Evolutionary conservation across 2,113 vertebrate species (phyloP).

Genomic region (Cynopterus brachyotis): DNA sequence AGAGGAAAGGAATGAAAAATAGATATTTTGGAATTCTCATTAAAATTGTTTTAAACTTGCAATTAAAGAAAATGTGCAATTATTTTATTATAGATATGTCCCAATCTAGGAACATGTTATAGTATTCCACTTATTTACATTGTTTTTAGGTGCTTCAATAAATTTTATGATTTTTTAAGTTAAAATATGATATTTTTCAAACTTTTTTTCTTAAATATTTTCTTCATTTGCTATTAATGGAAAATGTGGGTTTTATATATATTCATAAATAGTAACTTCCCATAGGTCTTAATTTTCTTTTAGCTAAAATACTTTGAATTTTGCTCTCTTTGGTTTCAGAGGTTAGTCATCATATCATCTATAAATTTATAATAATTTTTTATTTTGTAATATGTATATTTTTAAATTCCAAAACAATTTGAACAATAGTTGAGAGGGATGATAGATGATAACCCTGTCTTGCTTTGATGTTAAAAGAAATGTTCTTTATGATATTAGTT

Average conservation of each 20-base stretch:
- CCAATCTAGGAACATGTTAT: background rate
- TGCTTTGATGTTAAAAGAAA: background rate
- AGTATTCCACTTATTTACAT: background rate
- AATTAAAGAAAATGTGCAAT: background rate
- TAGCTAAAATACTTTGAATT: background rate
- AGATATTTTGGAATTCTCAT: background rate
- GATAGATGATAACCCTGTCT: background rate
- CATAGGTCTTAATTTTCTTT: background rate
- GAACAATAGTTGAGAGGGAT: background rate
- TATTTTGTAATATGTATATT: background rate
- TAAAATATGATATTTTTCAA: background rate
- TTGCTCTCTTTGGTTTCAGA: background rate
- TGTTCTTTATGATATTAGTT: background rate
- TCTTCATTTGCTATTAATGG: background rate
- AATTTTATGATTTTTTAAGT: background rate
- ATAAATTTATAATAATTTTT: too few species aligned
- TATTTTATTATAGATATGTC: background rate
- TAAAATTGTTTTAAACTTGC: background rate
- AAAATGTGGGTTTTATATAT: background rate
- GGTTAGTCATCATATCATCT: background rate
- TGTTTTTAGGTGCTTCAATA: background rate
- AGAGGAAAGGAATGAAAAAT: background rate
- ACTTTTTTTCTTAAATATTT: background rate
- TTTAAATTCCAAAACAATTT: background rate
- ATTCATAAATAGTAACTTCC: background rate